Percentiles rank a stretch among this genome's conserved stretches.
phyloP scores from a whole-genome alignment of 2,113 vertebrate species.

The Melanerpes formicivorus region DNA sequence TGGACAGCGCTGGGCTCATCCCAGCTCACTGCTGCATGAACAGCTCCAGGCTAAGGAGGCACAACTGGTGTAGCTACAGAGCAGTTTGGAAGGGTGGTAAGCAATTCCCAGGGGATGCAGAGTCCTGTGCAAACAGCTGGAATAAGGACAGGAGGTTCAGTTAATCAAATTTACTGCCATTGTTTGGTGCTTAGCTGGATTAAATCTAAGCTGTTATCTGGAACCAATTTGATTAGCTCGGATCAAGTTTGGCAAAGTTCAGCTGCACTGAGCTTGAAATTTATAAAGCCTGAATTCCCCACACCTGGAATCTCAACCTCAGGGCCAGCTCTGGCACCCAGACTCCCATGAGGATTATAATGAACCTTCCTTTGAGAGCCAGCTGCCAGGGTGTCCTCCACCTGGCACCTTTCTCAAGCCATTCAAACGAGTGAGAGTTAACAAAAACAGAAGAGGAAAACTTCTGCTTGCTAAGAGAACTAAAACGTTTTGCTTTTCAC shows the following conservation, averaged over 20 bases:
- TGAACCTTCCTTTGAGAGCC: accelerated
- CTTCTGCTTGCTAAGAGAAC: not conserved
- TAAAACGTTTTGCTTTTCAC: not conserved
- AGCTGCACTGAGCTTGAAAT: not conserved
- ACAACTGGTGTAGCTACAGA: not conserved
- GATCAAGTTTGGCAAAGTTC: not conserved
- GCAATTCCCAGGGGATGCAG: not conserved
- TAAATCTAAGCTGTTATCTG: constrained; percentile 36
- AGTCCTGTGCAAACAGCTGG: not conserved
- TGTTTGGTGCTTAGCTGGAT: constrained; percentile 28
- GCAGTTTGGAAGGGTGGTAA: not conserved
- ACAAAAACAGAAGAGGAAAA: no score
- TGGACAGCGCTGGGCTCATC: not conserved
- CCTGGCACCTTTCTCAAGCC: not conserved
- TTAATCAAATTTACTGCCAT: constrained; percentile 4
- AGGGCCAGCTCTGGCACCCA: not conserved
- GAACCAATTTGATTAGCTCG: not conserved
- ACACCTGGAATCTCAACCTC: accelerated
- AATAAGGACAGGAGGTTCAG: not conserved
- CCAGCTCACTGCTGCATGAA: not conserved
- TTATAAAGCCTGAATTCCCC: not conserved
- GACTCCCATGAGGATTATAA: accelerated
- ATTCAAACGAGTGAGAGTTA: not conserved
- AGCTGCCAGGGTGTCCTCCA: accelerated
- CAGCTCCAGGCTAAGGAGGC: not conserved